phyloP scores from a whole-genome alignment of 2,797 vertebrate genomes.

The Lycodopsis pacificus region DNA sequence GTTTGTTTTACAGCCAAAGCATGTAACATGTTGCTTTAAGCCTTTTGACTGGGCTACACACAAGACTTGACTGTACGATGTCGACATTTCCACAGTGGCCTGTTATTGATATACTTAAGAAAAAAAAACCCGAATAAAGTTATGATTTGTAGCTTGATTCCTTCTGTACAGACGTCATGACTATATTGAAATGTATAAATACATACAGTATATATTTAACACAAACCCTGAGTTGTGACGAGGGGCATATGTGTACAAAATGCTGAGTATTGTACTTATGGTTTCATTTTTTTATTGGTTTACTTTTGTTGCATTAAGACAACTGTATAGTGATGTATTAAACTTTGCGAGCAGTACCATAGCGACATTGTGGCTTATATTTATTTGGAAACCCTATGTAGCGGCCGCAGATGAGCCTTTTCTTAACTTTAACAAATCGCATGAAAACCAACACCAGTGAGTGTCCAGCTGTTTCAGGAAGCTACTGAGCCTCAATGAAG shows the following conservation, averaged over 20 bases:
- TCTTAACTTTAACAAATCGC: neutral
- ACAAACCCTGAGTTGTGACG: constrained; percentile 77
- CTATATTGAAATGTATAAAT: constrained; percentile 74
- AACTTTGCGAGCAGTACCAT: constrained; percentile 82
- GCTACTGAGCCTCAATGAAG: too few relatives aligned
- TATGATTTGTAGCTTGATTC: constrained; percentile 89
- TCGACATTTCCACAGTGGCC: constrained; percentile 91
- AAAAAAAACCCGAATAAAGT: constrained; percentile 77
- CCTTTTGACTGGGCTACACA: constrained; percentile 88
- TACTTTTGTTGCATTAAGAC: constrained; percentile 80
- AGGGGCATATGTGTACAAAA: constrained; percentile 89
- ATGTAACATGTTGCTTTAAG: constrained; percentile 93
- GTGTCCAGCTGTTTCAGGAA: too few relatives aligned
- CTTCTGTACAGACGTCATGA: constrained; percentile 86
- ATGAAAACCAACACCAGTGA: neutral
- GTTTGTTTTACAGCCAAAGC: constrained; percentile 92
- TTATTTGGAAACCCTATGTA: constrained; percentile 18
- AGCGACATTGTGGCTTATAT: constrained; percentile 53
- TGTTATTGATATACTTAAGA: constrained; percentile 87
- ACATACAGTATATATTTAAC: constrained; percentile 83
- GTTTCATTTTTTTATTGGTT: constrained; percentile 65
- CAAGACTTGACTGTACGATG: constrained; percentile 88
- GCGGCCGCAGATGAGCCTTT: neutral
- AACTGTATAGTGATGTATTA: constrained; percentile 84
- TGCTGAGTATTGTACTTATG: constrained; percentile 69